These are phyloP conservation scores for Marisa cornuarietis DNA, from an alignment of 1,140 invertebrate genomes.

Conservation along the genomic window DNA sequence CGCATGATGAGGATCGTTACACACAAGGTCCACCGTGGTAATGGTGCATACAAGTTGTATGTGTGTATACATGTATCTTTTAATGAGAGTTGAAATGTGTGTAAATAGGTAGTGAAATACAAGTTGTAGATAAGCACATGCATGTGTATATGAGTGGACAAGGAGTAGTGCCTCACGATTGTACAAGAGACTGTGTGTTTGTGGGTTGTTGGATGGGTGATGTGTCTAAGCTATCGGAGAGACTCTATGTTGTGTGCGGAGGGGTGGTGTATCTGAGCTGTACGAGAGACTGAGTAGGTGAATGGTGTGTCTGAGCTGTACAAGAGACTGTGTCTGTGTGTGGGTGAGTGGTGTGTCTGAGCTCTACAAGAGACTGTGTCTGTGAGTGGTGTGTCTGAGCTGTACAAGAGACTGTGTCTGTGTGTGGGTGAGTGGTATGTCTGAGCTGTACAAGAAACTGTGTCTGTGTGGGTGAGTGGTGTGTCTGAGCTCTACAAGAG, in stretches of 20 bases:
- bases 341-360: no score
- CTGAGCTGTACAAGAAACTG: no score
- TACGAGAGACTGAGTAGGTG: no score
- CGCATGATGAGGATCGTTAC: no score
- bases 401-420: no score
- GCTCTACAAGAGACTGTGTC: neutral
- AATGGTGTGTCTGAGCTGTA: no score
- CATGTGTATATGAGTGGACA: neutral
- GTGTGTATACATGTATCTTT: constrained; percentile 2
- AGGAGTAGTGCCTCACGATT: neutral
- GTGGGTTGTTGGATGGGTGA: constrained; percentile 12
- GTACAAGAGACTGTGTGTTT: constrained; percentile 1
- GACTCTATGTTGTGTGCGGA: no score
- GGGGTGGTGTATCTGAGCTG: no score
- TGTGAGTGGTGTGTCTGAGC: neutral
- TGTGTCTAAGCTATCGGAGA: no score
- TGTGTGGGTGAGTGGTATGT: no score
- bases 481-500: neutral
- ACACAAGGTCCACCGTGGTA: no score
- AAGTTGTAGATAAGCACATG: neutral
- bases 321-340: no score
- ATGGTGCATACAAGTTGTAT: neutral
- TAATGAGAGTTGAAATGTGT: neutral
- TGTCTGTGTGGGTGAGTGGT: constrained; percentile 1
- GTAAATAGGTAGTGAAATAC: neutral